phyloP scores from a whole-genome alignment of 2,113 vertebrate species.

The Heptranchias perlo region DNA sequence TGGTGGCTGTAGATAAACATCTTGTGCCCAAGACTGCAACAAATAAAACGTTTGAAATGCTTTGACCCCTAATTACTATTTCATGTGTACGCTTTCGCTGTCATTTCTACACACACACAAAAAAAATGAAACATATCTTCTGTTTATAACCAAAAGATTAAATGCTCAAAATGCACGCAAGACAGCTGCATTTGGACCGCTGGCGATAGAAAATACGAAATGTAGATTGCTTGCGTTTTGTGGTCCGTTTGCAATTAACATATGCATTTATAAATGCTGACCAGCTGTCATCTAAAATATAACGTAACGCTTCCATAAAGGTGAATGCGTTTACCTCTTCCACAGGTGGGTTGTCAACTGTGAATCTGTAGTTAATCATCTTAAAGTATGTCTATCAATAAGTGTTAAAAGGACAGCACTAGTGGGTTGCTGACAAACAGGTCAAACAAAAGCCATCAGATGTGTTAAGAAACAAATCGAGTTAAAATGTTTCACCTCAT shows the following conservation, averaged over 20 bases:
- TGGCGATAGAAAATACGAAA: neutral
- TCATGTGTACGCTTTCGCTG: slow-evolving; percentile 46
- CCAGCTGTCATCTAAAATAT: slow-evolving; percentile 20
- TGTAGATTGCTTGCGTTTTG: neutral
- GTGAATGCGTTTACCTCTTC: slow-evolving; percentile 27
- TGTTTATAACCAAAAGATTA: neutral
- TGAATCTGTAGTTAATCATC: slow-evolving; percentile 55
- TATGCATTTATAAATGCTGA: slow-evolving; percentile 19
- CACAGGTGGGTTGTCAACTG: slow-evolving; percentile 47
- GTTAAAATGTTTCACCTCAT: slow-evolving; percentile 47
- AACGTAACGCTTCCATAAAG: slow-evolving; percentile 15
- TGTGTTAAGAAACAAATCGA: slow-evolving; percentile 45
- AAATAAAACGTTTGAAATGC: slow-evolving; percentile 68
- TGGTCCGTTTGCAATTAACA: slow-evolving; percentile 7
- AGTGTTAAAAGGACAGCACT: slow-evolving; percentile 51
- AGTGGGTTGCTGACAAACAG: slow-evolving; percentile 48
- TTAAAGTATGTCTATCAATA: slow-evolving; percentile 53
- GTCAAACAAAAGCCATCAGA: slow-evolving; percentile 52
- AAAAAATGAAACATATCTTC: neutral
- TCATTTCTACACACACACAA: neutral
- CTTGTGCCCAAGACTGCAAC: slow-evolving; percentile 56
- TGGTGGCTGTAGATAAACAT: slow-evolving; percentile 68
- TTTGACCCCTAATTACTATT: slow-evolving; percentile 58
- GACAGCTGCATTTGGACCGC: neutral
- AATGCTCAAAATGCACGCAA: neutral